Percentiles rank a stretch among this genome's conserved stretches.
Evolutionary conservation across 2,797 vertebrate genomes (phyloP).

Genomic region (Eutrigla gurnardus): DNA sequence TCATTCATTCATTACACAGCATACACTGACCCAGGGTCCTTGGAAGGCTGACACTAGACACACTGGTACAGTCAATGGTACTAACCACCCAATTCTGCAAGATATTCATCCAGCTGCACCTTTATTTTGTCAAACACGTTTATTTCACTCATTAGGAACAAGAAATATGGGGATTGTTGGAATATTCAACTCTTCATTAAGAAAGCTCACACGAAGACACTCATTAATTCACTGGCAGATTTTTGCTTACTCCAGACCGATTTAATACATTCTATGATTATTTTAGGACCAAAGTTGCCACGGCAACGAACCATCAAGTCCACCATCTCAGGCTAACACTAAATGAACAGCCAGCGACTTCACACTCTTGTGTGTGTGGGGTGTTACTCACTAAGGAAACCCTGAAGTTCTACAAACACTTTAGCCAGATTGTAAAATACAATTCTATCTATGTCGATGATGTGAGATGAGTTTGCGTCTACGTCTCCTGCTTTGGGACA

Average conservation of each 20-base stretch:
- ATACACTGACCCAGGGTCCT: constrained; percentile 1
- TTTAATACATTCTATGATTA: constrained; percentile 62
- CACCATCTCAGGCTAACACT: constrained; percentile 42
- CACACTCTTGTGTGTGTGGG: constrained; percentile 21
- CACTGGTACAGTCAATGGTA: background rate
- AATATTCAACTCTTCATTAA: constrained; percentile 40
- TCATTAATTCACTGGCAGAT: constrained; percentile 45
- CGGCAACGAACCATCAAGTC: constrained; percentile 45
- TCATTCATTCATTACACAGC: constrained; percentile 8
- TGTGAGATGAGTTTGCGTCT: too few relatives aligned
- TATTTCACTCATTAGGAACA: constrained; percentile 26
- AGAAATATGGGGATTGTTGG: constrained; percentile 28
- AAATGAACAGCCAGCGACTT: constrained; percentile 50
- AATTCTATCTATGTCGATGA: constrained; percentile 15
- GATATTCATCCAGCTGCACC: background rate
- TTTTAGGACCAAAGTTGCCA: constrained; percentile 57
- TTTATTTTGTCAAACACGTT: constrained; percentile 24
- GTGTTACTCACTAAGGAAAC: constrained; percentile 26
- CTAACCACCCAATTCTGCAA: background rate
- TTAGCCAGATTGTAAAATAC: constrained; percentile 40
- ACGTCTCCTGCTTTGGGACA: too few relatives aligned
- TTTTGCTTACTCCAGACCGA: constrained; percentile 30
- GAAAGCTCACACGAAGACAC: constrained; percentile 27
- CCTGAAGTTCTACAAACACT: constrained; percentile 22
- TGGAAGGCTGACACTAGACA: background rate